Conservation (phyloP, 2,888 invertebrate genomes). For the Coenonympha glycerion region DNA sequence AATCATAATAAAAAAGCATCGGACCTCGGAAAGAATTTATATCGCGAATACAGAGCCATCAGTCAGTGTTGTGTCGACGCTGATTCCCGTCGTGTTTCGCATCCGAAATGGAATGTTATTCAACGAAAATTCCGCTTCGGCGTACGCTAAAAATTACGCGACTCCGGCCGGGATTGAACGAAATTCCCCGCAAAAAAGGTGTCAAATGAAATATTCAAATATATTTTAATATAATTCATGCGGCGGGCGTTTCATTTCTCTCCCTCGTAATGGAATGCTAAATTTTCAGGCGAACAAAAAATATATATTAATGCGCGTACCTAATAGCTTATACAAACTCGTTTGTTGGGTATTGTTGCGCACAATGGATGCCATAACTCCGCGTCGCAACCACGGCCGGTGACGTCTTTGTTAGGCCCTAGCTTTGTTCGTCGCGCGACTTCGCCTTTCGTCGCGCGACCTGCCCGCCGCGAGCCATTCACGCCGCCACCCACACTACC, state of each 20-base stretch:
- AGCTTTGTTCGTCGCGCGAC: constrained; percentile 66
- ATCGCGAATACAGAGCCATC: constrained; percentile 58
- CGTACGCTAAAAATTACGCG: constrained; percentile 73
- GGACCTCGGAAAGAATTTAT: constrained; percentile 62
- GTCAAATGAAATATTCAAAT: constrained; percentile 78
- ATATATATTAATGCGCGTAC: constrained; percentile 77
- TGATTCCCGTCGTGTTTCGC: constrained; percentile 70
- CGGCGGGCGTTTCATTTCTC: constrained; percentile 77
- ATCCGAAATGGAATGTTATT: constrained; percentile 74
- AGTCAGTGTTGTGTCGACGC: constrained; percentile 70
- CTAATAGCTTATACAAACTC: constrained; percentile 77
- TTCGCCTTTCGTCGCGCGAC: constrained; percentile 64
- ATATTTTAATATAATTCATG: constrained; percentile 77
- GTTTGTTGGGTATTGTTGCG: constrained; percentile 76
- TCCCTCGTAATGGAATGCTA: constrained; percentile 77
- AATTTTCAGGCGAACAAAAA: constrained; percentile 76
- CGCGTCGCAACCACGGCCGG: constrained; percentile 73
- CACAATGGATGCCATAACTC: constrained; percentile 77
- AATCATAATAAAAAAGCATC: constrained; percentile 33
- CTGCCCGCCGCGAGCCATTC: constrained; percentile 41
- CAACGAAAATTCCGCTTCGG: constrained; percentile 67
- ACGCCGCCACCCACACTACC: constrained; percentile 33
- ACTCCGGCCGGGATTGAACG: constrained; percentile 69
- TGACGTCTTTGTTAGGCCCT: constrained; percentile 75
- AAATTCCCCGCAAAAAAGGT: constrained; percentile 74